Evolutionary conservation across 2,888 invertebrate genomes (phyloP), one percentile per base, ranked within the genome.

Genomic region (Dryocosmus kuriphilus): DNA sequence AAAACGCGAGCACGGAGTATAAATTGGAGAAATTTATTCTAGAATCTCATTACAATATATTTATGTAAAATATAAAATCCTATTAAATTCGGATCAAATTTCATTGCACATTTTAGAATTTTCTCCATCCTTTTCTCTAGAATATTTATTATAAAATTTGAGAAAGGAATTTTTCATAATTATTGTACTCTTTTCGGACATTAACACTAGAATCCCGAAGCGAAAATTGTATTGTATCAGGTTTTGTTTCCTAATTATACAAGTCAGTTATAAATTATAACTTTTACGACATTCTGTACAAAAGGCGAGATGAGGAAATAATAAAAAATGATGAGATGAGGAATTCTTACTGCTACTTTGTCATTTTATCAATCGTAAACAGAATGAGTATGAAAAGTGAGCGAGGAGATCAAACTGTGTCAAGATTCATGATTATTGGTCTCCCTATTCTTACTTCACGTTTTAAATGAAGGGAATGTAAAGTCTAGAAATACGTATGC

Each of bases 141-240:
- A 57, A 57, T 57, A 57, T 57, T 57, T 71, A 46, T 71, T 71
- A 30, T 51, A 27, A 46, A 67, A 46, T 67, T 46, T 8, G 16
- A 65, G 41, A 38, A 63, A 35, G 9, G 19, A 63, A 22, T 67
- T 67, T 27, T 67, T 67, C 27, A 24, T 3, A 67, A 27, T 71
- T 71, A 27, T 71, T 71, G 71, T 71, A 71, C 71, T 67, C 46
- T 27, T 67, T 67, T 67, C n/a, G 71, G 71, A 46, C 46, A n/a
- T 46, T 46, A 71, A 51, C 27, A 14, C 19, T 51, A 71, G 71
- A 71, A 71, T 51, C 9, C 71, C 51, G 27, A 51, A 51, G n/a
- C 61, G 77, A 75, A 77, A 57, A 63, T 74, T 76, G 77, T 79
- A 80, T 79, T 80, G 55, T 60, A 77, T 79, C 67, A 63, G 55